Evolutionary conservation across 2,888 invertebrate species (phyloP).

Genomic region (Galerucella pusilla): DNA sequence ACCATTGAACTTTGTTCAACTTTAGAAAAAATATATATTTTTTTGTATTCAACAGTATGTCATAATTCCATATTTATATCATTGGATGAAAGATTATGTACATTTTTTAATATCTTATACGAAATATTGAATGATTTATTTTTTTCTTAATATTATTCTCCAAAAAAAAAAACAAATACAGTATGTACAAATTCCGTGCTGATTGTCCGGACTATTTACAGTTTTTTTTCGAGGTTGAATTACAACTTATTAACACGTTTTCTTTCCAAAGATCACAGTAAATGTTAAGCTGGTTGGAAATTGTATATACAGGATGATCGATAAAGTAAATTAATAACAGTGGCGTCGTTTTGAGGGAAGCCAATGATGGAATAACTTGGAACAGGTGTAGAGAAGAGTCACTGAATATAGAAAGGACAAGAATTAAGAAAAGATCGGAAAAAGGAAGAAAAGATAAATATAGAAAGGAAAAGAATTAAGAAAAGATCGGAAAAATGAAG

Average conservation of each 20-base stretch:
- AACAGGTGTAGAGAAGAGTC: no score
- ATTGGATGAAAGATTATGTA: slow-evolving; percentile 28
- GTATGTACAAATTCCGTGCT: slow-evolving; percentile 23
- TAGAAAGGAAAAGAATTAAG: no score
- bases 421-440: no score
- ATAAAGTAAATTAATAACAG: neutral
- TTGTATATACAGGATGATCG: neutral
- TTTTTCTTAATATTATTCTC: neutral
- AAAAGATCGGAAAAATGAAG: no score
- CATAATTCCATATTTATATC: neutral
- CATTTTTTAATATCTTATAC: slow-evolving; percentile 31
- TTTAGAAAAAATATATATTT: neutral
- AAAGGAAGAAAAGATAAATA: no score
- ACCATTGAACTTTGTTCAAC: slow-evolving; percentile 31
- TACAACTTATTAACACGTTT: neutral
- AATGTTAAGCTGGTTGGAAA: neutral
- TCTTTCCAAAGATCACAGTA: neutral
- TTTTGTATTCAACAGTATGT: no score
- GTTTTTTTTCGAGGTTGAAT: neutral
- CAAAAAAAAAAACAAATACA: slow-evolving; percentile 18
- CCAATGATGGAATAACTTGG: no score
- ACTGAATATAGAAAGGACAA: no score
- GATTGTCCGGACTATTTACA: slow-evolving; percentile 11
- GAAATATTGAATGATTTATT: slow-evolving; percentile 19
- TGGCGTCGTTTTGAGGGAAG: no score